Percentiles rank a stretch among this genome's conserved stretches.
Evolutionary conservation across 2,113 vertebrate genomes (phyloP).

Genomic region (Eidolon helvum): DNA sequence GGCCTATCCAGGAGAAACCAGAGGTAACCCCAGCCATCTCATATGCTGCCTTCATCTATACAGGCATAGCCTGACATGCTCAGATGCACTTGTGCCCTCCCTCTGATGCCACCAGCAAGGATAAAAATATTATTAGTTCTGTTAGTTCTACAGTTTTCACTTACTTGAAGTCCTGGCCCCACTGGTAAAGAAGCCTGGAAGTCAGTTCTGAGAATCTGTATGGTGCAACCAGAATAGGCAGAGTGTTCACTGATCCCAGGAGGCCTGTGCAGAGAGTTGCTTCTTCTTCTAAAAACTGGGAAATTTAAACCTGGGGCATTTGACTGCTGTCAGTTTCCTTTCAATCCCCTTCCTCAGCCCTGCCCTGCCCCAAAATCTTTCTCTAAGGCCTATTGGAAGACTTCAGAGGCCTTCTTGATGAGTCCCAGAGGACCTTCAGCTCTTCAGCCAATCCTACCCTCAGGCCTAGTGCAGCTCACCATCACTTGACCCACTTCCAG

Average conservation of each 20-base stretch:
- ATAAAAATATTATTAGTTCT: conserved; percentile 93
- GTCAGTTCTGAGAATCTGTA: conserved; percentile 28
- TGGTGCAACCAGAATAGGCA: conserved; percentile 6
- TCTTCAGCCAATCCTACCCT: neutral
- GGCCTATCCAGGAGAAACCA: conserved; percentile 88
- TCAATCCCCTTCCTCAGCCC: neutral
- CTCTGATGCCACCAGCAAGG: conserved; percentile 91
- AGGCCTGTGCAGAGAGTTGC: neutral
- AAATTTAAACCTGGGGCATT: neutral
- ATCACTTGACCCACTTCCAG: neutral
- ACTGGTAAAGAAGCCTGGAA: conserved; percentile 52
- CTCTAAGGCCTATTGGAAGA: conserved; percentile 2
- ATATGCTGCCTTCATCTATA: conserved; percentile 91
- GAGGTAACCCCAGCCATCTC: conserved; percentile 90
- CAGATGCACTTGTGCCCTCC: conserved; percentile 93
- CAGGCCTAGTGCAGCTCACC: neutral
- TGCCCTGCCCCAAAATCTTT: neutral
- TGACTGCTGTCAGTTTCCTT: neutral
- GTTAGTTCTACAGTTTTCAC: conserved; percentile 81
- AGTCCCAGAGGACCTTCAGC: neutral
- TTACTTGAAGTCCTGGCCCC: neutral
- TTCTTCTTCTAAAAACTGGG: conserved; percentile 39
- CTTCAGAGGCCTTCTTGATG: neutral
- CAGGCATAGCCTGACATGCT: conserved; percentile 86
- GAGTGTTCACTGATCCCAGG: neutral